phyloP scores from a whole-genome alignment of 2,113 vertebrate genomes.

The Pampusana beccarii region DNA sequence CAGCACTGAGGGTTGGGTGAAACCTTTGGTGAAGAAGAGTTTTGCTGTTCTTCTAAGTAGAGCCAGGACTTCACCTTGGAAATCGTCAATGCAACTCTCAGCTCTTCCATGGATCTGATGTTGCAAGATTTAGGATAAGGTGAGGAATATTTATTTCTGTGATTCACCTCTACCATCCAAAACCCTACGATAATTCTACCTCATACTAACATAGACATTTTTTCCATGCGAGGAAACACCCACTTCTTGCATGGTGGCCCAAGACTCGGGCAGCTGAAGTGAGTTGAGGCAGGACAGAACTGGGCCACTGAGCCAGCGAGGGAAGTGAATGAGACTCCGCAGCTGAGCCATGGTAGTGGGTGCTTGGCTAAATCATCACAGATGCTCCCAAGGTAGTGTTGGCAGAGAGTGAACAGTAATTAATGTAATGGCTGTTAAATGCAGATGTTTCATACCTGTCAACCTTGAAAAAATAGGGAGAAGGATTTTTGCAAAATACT shows the following conservation, averaged over 20 bases:
- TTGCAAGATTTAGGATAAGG: not conserved
- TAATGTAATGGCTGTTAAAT: conserved; percentile 31
- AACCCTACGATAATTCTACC: not conserved
- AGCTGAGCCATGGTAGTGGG: not conserved
- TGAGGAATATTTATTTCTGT: not conserved
- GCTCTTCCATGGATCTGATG: not conserved
- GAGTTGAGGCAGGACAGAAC: not conserved
- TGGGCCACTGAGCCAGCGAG: not conserved
- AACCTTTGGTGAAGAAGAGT: not conserved
- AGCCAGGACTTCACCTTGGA: not conserved
- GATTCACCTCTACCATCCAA: not conserved
- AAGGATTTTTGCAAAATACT: not conserved
- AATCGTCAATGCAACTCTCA: not conserved
- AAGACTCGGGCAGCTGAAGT: not conserved
- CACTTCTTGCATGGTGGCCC: not conserved
- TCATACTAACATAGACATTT: not conserved
- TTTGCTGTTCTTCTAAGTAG: not conserved
- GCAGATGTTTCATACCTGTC: not conserved
- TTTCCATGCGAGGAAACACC: not conserved
- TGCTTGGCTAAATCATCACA: not conserved
- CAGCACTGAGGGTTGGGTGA: not conserved
- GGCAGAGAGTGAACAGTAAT: conserved; percentile 1
- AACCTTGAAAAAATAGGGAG: not conserved
- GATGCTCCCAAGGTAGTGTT: not conserved
- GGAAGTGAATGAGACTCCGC: not conserved